Base-by-base conservation (phyloP, 2,888 invertebrate species). In the Tenodera sinensis region DNA sequence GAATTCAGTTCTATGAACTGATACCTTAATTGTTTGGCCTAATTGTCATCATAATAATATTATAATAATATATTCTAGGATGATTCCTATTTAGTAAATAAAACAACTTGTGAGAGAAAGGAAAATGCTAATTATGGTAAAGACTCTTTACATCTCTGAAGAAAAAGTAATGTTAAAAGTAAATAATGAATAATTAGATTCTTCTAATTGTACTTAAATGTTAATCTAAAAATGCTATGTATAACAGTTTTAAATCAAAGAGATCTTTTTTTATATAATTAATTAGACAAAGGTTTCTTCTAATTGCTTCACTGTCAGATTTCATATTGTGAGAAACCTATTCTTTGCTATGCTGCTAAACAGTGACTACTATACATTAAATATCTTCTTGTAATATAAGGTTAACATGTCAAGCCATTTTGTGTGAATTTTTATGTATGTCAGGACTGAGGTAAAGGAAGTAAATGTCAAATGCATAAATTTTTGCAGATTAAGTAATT, bases 1-100 rank as follows among this genome's bases (percentile, higher is more conserved):
- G 87, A 89, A 85, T 88, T 90, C 91, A 90, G 91, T 91, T 91
- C 91, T 90, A 90, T 91, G 91, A 91, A 91, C 90, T 90, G 91
- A 90, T 88, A 88, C 88, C 90, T 90, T 90, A 88, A 88, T 90
- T 89, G 90, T 90, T 91, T 90, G 91, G 91, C 91, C 91, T 91
- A 91, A 91, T 90, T 90, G 90, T 91, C 91, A 90, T 89, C 85
- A 89, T 81, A 83, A 87, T 87, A 89, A 87, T 90, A 89, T 86
- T 83, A 89, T 89, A 82, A 89, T 28, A 27, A 83, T 84, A 89
- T 89, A 89, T 89, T 87, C 87, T 87, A 86, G 83, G 88, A 83
- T 87, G 86, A 87, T 89, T 90, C 90, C 90, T 89, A 88, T 85
- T 34, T 89, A 90, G 85, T 88, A 88, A 89, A 28, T 82, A 34